phyloP scores from a whole-genome alignment of 35 echinoderm and acorn worm species.

The Stichopus chloronotus region DNA sequence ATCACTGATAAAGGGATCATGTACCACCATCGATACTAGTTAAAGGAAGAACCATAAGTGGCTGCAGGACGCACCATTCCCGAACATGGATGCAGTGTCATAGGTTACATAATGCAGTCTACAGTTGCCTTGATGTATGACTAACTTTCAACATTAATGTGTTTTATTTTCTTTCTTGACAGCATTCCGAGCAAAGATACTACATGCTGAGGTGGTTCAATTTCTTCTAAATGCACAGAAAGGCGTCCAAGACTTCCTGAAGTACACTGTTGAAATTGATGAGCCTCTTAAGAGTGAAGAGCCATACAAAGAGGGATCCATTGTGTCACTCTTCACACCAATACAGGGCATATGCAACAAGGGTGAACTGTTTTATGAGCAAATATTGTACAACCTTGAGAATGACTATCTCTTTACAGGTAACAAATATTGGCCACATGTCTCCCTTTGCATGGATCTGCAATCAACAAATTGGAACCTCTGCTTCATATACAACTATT shows the following conservation, averaged over 20 bases:
- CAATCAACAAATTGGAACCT: too few relatives aligned
- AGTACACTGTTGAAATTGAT: neutral
- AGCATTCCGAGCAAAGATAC: neutral
- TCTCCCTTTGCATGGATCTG: too few relatives aligned
- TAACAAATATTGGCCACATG: neutral
- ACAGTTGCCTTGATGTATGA: too few relatives aligned
- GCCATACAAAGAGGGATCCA: neutral
- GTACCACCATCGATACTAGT: too few relatives aligned
- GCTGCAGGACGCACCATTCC: too few relatives aligned
- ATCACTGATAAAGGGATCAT: too few relatives aligned
- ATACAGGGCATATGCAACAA: neutral
- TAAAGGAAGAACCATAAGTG: too few relatives aligned
- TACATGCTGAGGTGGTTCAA: neutral
- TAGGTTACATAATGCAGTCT: too few relatives aligned
- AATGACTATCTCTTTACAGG: conserved; percentile 18
- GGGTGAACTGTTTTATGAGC: neutral
- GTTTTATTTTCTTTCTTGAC: neutral
- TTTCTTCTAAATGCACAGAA: neutral
- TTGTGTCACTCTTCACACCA: neutral
- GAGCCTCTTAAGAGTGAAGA: neutral
- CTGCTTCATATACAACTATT: too few relatives aligned
- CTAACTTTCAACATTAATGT: neutral
- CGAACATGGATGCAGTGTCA: too few relatives aligned
- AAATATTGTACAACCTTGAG: neutral
- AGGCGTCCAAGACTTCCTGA: neutral